Conservation (phyloP, 2,113 vertebrate genomes). For the Trogon melanurus region DNA sequence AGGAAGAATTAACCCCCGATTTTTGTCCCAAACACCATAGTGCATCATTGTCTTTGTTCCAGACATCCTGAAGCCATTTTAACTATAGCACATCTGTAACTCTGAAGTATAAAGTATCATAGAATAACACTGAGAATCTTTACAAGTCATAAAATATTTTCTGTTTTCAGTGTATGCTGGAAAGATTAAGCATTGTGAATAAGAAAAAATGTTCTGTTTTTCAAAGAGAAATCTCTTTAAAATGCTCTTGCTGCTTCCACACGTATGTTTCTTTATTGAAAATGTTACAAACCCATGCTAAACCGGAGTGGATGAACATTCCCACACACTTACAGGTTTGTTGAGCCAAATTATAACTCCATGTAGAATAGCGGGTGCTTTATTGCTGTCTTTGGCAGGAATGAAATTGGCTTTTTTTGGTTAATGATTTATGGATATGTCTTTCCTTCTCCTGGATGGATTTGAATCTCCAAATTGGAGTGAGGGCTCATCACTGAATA, state of each 20-base stretch:
- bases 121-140: not conserved
- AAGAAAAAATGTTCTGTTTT: not conserved
- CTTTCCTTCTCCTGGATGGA: not conserved
- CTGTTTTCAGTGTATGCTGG: not conserved
- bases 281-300: not conserved
- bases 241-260: not conserved
- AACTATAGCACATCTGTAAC: not conserved
- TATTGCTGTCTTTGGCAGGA: not conserved
- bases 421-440: not conserved
- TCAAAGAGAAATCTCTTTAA: not conserved
- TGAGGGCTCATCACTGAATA: not conserved
- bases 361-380: not conserved
- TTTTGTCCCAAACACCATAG: accelerated
- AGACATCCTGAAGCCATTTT: not conserved
- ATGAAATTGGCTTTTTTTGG: not conserved
- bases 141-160: not conserved
- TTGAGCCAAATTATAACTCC: not conserved
- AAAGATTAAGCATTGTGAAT: not conserved
- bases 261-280: not conserved
- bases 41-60: not conserved
- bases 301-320: not conserved
- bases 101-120: not conserved
- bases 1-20: not conserved
- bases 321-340: not conserved
- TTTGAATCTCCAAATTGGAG: not conserved